Evolutionary conservation across 2,797 vertebrate species (phyloP).

Genomic region (Hylomyscus alleni): DNA sequence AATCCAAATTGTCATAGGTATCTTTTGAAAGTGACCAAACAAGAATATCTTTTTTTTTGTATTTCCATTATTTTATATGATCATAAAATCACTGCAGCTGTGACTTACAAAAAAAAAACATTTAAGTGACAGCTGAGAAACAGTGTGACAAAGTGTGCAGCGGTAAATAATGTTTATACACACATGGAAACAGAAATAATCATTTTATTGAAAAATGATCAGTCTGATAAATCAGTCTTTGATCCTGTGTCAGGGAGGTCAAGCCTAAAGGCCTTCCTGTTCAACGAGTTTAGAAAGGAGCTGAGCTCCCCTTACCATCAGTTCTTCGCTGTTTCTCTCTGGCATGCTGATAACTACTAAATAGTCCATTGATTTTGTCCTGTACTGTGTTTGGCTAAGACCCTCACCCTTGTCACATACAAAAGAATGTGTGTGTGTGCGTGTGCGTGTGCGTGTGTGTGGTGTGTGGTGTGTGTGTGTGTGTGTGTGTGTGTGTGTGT

Average conservation of each 20-base stretch:
- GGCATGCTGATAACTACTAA: conserved; percentile 40
- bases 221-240: conserved; percentile 83
- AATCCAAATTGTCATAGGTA: conserved; percentile 87
- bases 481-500: background rate
- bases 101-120: conserved; percentile 82
- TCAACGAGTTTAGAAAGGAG: conserved; percentile 19
- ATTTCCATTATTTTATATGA: conserved; percentile 86
- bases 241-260: conserved; percentile 69
- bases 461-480: background rate
- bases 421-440: background rate
- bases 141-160: conserved; percentile 83
- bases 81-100: conserved; percentile 85
- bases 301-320: background rate
- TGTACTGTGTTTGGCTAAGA: conserved; percentile 13
- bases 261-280: conserved; percentile 66
- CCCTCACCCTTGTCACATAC: background rate
- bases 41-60: conserved; percentile 78
- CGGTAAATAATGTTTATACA: conserved; percentile 86
- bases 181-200: conserved; percentile 79
- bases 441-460: background rate
- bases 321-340: background rate
- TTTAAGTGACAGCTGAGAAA: conserved; percentile 84
- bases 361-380: background rate
- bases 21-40: conserved; percentile 88
- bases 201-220: conserved; percentile 79